phyloP scores from a whole-genome alignment of 2,888 invertebrate genomes.

The Elegia similella region DNA sequence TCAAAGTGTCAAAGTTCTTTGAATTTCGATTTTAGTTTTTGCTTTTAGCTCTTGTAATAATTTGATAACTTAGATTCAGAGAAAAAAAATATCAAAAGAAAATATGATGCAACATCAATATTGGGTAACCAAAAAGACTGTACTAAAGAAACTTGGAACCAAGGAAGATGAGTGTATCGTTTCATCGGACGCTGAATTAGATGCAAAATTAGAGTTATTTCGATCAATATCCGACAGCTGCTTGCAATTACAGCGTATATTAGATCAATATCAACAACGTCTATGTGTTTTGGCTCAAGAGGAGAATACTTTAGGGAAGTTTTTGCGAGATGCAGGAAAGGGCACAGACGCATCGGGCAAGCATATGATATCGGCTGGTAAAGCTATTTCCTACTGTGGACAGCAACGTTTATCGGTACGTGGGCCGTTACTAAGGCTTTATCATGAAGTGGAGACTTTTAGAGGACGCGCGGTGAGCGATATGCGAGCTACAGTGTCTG shows the following conservation, averaged over 20 bases:
- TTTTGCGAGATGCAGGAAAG: constrained; percentile 96
- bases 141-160: constrained; percentile 94
- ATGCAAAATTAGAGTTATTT: constrained; percentile 96
- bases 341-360: constrained; percentile 90
- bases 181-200: constrained; percentile 97
- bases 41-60: background rate
- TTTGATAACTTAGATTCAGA: background rate
- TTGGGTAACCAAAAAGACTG: constrained; percentile 98
- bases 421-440: constrained; percentile 92
- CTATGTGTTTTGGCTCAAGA: constrained; percentile 96
- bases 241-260: constrained; percentile 90
- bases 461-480: constrained; percentile 96
- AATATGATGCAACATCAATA: constrained; percentile 94
- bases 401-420: constrained; percentile 95
- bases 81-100: background rate
- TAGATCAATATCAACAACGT: constrained; percentile 96
- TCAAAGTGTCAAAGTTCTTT: too few relatives aligned
- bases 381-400: constrained; percentile 92
- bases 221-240: constrained; percentile 96
- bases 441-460: constrained; percentile 99
- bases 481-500: constrained; percentile 93
- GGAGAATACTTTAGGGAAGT: constrained; percentile 96
- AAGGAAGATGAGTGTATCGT: constrained; percentile 99
- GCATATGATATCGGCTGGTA: constrained; percentile 85
- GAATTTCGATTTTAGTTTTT: background rate